A percentile compares a stretch with the other conserved stretches of the same genome.
phyloP scores from a whole-genome alignment of 2,888 invertebrate species.

The Xestoiulus laeticollis region DNA sequence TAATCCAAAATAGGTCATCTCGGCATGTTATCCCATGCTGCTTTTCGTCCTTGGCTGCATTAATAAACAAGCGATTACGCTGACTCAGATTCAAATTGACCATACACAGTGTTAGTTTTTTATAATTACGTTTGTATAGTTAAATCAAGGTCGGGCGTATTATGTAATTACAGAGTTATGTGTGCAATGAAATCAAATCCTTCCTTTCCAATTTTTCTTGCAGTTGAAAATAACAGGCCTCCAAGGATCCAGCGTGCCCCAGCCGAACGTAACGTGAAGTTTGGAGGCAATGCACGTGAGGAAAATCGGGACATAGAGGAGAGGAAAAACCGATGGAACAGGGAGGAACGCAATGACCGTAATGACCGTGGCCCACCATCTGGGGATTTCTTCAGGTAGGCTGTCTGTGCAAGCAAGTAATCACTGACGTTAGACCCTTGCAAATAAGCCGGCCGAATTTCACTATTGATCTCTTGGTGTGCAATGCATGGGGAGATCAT shows the following conservation, averaged over 20 bases:
- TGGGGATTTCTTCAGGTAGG: conserved; percentile 53
- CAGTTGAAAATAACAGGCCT: conserved; percentile 55
- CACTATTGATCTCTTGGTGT: conserved; percentile 49
- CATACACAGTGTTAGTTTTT: too few species aligned
- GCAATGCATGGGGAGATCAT: conserved; percentile 55
- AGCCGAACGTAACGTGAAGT: conserved; percentile 54
- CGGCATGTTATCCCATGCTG: too few species aligned
- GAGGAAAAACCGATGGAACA: conserved; percentile 68
- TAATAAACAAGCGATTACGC: too few species aligned
- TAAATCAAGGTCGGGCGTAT: too few species aligned
- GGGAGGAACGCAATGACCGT: conserved; percentile 69
- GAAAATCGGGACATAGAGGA: conserved; percentile 58
- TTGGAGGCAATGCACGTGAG: conserved; percentile 54
- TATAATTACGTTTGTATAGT: too few species aligned
- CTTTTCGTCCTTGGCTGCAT: too few species aligned
- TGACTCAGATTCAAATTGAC: too few species aligned
- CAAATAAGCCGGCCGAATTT: conserved; percentile 54
- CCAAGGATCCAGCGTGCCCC: conserved; percentile 54
- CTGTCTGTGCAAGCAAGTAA: not conserved
- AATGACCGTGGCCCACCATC: conserved; percentile 59
- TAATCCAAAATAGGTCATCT: too few species aligned
- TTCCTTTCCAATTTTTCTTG: not conserved
- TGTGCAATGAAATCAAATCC: not conserved
- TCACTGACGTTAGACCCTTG: conserved; percentile 35
- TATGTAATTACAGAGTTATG: too few species aligned